phyloP scores from a whole-genome alignment of 1,140 invertebrate species.

The Drosophila sucinea region DNA sequence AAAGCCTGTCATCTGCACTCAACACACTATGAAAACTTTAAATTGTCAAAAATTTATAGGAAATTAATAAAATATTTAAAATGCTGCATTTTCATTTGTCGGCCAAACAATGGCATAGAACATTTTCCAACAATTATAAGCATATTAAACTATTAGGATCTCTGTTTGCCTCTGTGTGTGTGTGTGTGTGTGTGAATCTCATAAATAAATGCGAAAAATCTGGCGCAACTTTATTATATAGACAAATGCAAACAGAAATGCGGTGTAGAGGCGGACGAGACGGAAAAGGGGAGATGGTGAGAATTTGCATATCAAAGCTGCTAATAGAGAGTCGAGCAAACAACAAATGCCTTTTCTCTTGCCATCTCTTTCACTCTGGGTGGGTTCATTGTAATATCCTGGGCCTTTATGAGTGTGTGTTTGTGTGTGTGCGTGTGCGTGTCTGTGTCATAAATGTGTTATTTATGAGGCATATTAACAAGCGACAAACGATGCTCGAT shows the following conservation, averaged over 20 bases:
- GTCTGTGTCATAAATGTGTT: conserved; percentile 74
- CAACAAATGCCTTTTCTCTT: conserved; percentile 34
- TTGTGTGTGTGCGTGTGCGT: conserved; percentile 42
- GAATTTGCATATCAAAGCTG: conserved; percentile 80
- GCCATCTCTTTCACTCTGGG: background rate
- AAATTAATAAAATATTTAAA: conserved; percentile 79
- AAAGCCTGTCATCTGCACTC: conserved; percentile 72
- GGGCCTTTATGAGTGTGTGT: conserved; percentile 12
- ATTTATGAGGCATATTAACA: conserved; percentile 81
- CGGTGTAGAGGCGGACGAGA: background rate
- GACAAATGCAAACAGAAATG: conserved; percentile 53
- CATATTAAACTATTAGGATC: conserved; percentile 77
- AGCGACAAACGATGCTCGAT: conserved; percentile 73
- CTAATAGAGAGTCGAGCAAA: conserved; percentile 68
- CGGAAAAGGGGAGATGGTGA: conserved; percentile 5
- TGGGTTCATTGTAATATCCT: conserved; percentile 58
- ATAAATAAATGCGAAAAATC: conserved; percentile 69
- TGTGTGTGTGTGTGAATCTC: conserved; percentile 18
- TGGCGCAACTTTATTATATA: conserved; percentile 79
- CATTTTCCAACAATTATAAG: conserved; percentile 72
- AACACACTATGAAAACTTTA: conserved; percentile 56
- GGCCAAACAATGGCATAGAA: conserved; percentile 22
- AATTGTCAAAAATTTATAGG: conserved; percentile 61
- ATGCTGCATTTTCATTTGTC: conserved; percentile 24
- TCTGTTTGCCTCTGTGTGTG: conserved; percentile 13